Base-by-base conservation (phyloP, 2,797 vertebrate genomes). In the Sarcoramphus papa region DNA sequence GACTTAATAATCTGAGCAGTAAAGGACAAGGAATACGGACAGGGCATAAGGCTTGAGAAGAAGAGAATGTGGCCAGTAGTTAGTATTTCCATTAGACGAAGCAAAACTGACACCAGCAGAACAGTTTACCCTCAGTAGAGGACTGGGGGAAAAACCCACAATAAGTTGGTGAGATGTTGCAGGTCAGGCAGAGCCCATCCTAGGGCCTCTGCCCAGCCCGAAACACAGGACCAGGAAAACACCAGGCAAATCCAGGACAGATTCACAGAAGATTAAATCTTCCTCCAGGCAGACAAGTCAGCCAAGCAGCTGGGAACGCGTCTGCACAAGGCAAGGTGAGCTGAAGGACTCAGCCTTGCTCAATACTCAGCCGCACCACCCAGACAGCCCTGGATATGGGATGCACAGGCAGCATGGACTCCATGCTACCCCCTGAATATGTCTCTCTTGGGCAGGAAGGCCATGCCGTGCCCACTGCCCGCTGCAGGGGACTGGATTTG, bases 11-110 rank as follows among this genome's bases (percentile, higher is more conserved):
- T 31, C 18, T 33, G 50, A 73, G 79, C 47, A 57, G 41, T 14
- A 43, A 35, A 83, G 68, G 33, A n/a, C 22, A 59, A 76, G n/a
- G 53, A 50, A 48, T 4, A 47, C 11, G 4, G 40, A 43, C 31
- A 14, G 0, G 1, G 13, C 27, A 12, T 6, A 18, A 56, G 24
- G 35, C 69, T 56, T 0, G 0, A 31, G 33, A 60, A 41, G 18
- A 80, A 48, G 10, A 41, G 22, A 33, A 54, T 2, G 15, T 6
- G 12, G 35, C 30, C 59, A 79, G 7, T 10, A 47, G 33, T 45
- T 47, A 47, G 3, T 6, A 30, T 19, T 86, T 59, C 43, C 43
- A 14, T 31, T 23, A 83, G 30, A n/a, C 19, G 51, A 45, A 54
- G 54, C 4, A 73, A 45, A 80, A 69, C 12, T 5, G 24, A 54